These are phyloP conservation scores for Vombatus ursinus DNA, from an alignment of 2,113 vertebrate species.

Conservation along the genomic window DNA sequence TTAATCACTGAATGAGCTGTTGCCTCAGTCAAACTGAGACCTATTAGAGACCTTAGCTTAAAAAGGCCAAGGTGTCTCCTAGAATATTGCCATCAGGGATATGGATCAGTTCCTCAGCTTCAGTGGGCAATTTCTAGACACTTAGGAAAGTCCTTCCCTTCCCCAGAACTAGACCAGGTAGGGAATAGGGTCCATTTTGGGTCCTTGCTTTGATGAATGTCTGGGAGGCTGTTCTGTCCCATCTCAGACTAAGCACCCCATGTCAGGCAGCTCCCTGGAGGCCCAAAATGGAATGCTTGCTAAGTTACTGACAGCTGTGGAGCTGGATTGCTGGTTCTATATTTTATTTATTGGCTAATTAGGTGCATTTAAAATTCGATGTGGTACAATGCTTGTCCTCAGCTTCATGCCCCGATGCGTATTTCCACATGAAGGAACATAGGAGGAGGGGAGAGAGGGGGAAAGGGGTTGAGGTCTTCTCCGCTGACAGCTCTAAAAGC, in stretches of 20 bases:
- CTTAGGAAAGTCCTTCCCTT: background rate
- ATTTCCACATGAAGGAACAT: constrained; percentile 74
- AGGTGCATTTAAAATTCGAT: constrained; percentile 71
- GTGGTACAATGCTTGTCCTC: constrained; percentile 63
- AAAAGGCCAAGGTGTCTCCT: background rate
- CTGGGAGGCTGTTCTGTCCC: background rate
- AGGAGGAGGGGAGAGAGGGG: constrained; percentile 30
- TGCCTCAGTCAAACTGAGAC: too few species aligned
- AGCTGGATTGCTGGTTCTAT: constrained; percentile 46
- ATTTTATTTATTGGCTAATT: constrained; percentile 76
- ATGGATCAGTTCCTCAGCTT: background rate
- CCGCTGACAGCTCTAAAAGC: constrained; percentile 75
- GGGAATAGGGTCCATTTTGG: background rate
- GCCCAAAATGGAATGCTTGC: background rate
- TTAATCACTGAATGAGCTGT: too few species aligned
- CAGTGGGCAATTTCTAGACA: background rate
- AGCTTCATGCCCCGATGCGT: constrained; percentile 70
- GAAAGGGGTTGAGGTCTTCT: constrained; percentile 58
- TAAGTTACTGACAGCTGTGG: constrained; percentile 46
- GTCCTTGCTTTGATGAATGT: background rate
- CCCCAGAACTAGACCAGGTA: background rate
- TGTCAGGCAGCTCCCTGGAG: background rate
- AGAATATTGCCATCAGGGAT: background rate
- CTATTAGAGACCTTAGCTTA: too few species aligned
- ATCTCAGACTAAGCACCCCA: background rate